phyloP scores from a whole-genome alignment of 1,140 invertebrate genomes.

The Danaus plexippus region DNA sequence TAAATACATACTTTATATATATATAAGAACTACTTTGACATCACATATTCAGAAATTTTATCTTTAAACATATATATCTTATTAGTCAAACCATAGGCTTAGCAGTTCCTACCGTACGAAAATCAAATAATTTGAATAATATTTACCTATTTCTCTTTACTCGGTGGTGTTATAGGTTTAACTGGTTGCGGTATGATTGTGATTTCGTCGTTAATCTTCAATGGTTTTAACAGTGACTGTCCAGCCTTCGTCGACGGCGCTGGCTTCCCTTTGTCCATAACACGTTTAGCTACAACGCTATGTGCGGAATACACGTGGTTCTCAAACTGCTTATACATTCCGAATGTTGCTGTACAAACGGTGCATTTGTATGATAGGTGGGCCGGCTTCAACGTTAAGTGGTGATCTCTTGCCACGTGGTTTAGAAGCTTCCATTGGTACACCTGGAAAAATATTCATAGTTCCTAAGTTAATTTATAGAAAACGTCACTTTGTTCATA shows the following conservation, averaged over 20 bases:
- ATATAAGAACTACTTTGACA: no score
- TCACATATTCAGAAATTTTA: no score
- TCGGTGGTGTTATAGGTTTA: constrained; percentile 20
- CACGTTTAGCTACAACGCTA: constrained; percentile 86
- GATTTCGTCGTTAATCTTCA: constrained; percentile 93
- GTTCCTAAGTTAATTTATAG: no score
- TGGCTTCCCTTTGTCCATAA: constrained; percentile 84
- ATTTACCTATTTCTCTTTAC: constrained; percentile 24
- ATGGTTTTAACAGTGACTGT: constrained; percentile 82
- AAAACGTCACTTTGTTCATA: no score
- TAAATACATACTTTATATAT: no score
- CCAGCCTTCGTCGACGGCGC: constrained; percentile 62
- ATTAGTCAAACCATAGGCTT: no score
- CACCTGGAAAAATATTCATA: constrained; percentile 58
- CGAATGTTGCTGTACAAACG: constrained; percentile 94
- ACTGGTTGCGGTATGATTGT: constrained; percentile 90
- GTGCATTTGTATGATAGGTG: constrained; percentile 96
- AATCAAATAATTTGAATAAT: no score
- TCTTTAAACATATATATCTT: no score
- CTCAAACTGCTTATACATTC: constrained; percentile 96
- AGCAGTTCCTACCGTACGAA: no score
- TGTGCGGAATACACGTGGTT: constrained; percentile 95
- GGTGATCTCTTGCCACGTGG: constrained; percentile 92
- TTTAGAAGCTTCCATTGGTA: constrained; percentile 95
- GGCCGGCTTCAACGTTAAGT: constrained; percentile 92